Evolutionary conservation across 92 coral and sea anemone genomes (phyloP).

Genomic region (Muricea muricata): DNA sequence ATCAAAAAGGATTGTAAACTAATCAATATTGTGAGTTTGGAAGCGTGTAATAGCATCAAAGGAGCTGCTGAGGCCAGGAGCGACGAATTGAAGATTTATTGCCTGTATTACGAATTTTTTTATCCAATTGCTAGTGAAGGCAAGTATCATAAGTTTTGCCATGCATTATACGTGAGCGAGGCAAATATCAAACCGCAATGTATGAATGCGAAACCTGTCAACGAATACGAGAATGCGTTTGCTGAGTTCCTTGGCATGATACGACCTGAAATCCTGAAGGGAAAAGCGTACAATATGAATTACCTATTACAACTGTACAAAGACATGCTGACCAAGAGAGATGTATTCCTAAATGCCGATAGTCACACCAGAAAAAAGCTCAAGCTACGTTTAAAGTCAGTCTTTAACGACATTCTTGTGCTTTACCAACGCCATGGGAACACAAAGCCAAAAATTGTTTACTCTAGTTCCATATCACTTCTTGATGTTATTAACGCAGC

Average conservation of each 20-base stretch:
- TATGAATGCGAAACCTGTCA: neutral
- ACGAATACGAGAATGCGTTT: neutral
- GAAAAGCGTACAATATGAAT: too few relatives aligned
- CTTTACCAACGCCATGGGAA: conserved; percentile 46
- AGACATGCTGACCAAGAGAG: too few relatives aligned
- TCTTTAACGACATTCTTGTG: conserved; percentile 44
- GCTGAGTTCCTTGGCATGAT: neutral
- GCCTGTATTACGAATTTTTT: neutral
- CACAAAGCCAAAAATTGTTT: conserved; percentile 53
- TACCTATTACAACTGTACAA: too few relatives aligned
- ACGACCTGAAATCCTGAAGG: too few relatives aligned
- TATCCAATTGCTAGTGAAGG: conserved; percentile 10
- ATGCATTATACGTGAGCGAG: conserved; percentile 15
- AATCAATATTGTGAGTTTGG: conserved; percentile 6
- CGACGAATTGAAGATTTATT: neutral
- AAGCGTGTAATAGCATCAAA: conserved; percentile 14
- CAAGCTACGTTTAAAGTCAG: conserved; percentile 26
- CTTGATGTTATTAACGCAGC: conserved; percentile 39
- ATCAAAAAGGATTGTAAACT: neutral
- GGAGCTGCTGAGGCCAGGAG: conserved; percentile 5
- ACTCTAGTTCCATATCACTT: conserved; percentile 49
- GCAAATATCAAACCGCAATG: conserved; percentile 8
- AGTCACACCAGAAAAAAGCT: conserved; percentile 61
- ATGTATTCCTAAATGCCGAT: conserved; percentile 28
- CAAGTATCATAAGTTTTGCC: conserved; percentile 14